Percentiles rank a stretch among this genome's conserved stretches.
Evolutionary conservation across 30 jellyfish, hydroid and myxozoan genomes (phyloP).

Genomic region (Hydra vulgaris): DNA sequence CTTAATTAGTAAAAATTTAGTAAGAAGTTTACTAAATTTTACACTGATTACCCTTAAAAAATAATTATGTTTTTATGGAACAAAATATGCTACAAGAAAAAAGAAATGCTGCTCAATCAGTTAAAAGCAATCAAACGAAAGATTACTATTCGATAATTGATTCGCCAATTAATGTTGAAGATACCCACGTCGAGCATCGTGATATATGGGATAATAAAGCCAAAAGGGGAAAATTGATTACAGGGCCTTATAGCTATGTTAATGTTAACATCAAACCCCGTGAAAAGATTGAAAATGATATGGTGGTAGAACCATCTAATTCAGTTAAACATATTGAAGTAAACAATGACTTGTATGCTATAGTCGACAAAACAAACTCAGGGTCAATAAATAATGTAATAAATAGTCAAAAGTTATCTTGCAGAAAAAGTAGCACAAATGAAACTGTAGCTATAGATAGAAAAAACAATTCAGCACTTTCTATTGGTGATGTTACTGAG

Average conservation of each 20-base stretch:
- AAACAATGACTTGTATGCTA: constrained; percentile 15
- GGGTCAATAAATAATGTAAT: background rate
- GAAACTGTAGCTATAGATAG: background rate
- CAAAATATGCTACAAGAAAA: background rate
- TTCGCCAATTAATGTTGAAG: too few species aligned
- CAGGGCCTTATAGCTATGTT: background rate
- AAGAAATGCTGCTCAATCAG: too few species aligned
- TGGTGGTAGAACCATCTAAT: too few species aligned
- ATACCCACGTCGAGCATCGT: background rate
- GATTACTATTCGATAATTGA: too few species aligned
- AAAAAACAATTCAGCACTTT: too few species aligned
- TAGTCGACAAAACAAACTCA: constrained; percentile 13
- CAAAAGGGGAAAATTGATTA: background rate
- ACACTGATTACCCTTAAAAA: too few species aligned
- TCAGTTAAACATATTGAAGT: constrained; percentile 3
- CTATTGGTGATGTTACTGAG: background rate
- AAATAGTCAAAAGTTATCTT: background rate
- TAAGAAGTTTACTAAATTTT: too few species aligned
- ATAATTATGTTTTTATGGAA: background rate
- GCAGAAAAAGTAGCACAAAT: background rate
- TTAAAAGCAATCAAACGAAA: too few species aligned
- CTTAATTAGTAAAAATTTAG: too few species aligned
- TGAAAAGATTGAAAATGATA: background rate
- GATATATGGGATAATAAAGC: background rate
- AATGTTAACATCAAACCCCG: background rate